These are phyloP conservation scores for Ophiodon elongatus DNA, from an alignment of 2,113 vertebrate genomes.

Conservation along the genomic window DNA sequence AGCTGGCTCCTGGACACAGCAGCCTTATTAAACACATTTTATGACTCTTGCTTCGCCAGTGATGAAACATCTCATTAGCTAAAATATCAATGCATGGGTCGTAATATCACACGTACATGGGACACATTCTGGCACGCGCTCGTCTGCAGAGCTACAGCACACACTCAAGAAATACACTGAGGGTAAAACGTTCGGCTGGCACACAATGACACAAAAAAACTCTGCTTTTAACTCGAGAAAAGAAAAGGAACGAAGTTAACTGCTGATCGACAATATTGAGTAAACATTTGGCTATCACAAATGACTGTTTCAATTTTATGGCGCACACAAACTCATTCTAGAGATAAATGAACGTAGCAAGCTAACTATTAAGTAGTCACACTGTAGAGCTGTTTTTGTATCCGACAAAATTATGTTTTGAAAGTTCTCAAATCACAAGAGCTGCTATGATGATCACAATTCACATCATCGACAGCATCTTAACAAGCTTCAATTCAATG, in stretches of 20 bases:
- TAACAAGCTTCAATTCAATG: too few relatives aligned
- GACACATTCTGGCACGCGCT: slow-evolving; percentile 14
- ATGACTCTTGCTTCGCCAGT: slow-evolving; percentile 38
- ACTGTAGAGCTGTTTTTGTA: background rate
- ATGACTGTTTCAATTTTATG: background rate
- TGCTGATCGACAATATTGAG: background rate
- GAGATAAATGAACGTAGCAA: background rate
- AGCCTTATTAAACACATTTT: slow-evolving; percentile 51
- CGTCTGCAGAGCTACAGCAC: background rate
- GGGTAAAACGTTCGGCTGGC: background rate
- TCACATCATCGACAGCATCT: too few relatives aligned
- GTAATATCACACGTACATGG: background rate
- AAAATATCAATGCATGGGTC: slow-evolving; percentile 9
- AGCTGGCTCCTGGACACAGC: slow-evolving; percentile 50
- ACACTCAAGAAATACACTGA: background rate
- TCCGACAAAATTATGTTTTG: too few relatives aligned
- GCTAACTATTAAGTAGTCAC: background rate
- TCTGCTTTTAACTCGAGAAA: background rate
- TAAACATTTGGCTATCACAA: background rate
- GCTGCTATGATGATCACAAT: background rate
- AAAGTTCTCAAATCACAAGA: background rate
- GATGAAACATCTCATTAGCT: slow-evolving; percentile 35
- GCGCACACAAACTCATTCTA: background rate
- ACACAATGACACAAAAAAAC: background rate
- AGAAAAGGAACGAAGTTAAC: background rate